Evolutionary conservation across 64 coral and sea anemone species (phyloP).

Genomic region (Actinia tenebrosa): DNA sequence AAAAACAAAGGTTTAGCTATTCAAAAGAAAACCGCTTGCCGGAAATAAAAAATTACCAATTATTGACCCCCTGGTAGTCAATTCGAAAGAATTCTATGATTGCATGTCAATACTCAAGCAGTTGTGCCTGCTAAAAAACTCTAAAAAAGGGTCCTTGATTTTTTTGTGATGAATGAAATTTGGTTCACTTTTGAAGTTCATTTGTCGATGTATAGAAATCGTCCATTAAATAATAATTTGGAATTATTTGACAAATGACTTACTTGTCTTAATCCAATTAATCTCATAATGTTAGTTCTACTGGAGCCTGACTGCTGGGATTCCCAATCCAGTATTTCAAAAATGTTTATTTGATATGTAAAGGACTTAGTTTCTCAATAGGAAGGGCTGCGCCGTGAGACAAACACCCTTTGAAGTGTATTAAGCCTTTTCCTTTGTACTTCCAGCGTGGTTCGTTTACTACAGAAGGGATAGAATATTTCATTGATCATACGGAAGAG

Average conservation of each 20-base stretch:
- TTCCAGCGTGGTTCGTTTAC: conserved; percentile 66
- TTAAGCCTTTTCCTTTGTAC: not conserved
- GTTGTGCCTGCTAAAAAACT: not conserved
- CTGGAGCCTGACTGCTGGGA: not conserved
- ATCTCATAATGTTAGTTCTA: not conserved
- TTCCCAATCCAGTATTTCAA: not conserved
- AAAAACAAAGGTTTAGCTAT: conserved; percentile 8
- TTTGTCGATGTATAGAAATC: not conserved
- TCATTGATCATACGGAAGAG: conserved; percentile 50
- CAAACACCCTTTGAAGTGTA: not conserved
- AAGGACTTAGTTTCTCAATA: not conserved
- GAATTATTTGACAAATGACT: conserved; percentile 1
- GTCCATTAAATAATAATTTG: not conserved
- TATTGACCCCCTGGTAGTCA: conserved; percentile 74
- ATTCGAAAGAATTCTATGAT: conserved; percentile 21
- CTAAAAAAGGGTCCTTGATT: not conserved
- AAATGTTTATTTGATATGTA: not conserved
- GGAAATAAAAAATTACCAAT: conserved; percentile 54
- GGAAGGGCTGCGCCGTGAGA: not conserved
- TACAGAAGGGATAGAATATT: conserved; percentile 61
- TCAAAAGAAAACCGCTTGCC: conserved; percentile 35
- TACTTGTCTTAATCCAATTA: not conserved
- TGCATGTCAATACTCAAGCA: not conserved
- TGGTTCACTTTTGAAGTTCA: not conserved
- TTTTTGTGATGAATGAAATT: not conserved